Percentiles rank a stretch among this genome's conserved stretches.
These are phyloP conservation scores for Diplazon laetatorius DNA, from an alignment of 2,888 invertebrate genomes.

Conservation along the genomic window DNA sequence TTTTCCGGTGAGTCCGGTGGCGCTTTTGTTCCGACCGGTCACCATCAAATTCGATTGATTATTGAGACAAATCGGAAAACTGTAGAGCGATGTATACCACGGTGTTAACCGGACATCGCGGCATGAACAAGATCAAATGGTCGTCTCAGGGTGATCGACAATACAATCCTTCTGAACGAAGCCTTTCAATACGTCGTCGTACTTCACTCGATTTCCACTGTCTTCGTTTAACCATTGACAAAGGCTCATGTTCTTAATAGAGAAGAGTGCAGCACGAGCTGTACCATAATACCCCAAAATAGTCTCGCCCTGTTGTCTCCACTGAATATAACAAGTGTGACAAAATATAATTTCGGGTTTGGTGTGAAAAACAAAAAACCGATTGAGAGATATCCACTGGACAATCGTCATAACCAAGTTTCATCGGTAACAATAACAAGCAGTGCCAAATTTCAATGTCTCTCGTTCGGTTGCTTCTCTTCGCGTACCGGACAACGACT, in stretches of 20 bases:
- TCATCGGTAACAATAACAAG: slow-evolving; percentile 58
- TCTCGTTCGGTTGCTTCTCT: slow-evolving; percentile 25
- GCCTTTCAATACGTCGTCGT: slow-evolving; percentile 13
- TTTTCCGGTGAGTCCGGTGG: slow-evolving; percentile 54
- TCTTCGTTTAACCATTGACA: slow-evolving; percentile 38
- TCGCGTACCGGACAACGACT: slow-evolving; percentile 39
- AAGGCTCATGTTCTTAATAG: too few relatives aligned
- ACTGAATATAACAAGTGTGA: too few relatives aligned
- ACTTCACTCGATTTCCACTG: slow-evolving; percentile 5
- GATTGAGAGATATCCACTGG: slow-evolving; percentile 38
- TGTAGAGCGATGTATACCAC: slow-evolving; percentile 62
- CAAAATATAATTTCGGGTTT: slow-evolving; percentile 29
- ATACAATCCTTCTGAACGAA: slow-evolving; percentile 45
- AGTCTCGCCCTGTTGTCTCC: slow-evolving; percentile 32
- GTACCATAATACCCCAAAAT: too few relatives aligned
- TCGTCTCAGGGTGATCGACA: slow-evolving; percentile 62
- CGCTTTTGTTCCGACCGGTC: slow-evolving; percentile 47
- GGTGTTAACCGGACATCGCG: slow-evolving; percentile 64
- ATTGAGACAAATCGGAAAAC: slow-evolving; percentile 36
- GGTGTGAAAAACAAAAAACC: slow-evolving; percentile 47
- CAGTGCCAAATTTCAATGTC: slow-evolving; percentile 50
- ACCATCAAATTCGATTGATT: slow-evolving; percentile 53
- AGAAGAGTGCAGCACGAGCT: too few relatives aligned
- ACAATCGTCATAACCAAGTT: slow-evolving; percentile 36
- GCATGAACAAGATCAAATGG: slow-evolving; percentile 62